These are phyloP conservation scores for Alligator sinensis DNA, from an alignment of 2,113 vertebrate species.

Conservation along the genomic window DNA sequence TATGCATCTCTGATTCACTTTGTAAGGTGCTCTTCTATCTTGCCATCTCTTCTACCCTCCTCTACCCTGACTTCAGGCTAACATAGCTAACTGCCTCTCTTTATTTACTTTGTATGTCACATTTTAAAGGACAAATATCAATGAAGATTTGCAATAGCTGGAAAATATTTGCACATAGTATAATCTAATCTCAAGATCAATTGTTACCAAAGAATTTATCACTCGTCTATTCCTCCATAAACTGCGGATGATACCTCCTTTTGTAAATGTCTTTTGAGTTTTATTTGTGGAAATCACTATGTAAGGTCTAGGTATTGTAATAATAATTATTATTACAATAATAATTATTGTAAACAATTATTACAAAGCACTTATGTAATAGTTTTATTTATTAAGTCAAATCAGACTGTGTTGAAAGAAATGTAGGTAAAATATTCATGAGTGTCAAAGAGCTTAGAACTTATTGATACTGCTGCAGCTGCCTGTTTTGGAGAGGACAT, in stretches of 20 bases:
- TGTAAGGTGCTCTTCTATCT: too few relatives aligned
- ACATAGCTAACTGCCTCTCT: too few relatives aligned
- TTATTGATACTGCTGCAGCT: too few relatives aligned
- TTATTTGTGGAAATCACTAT: neutral
- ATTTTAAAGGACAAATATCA: slow-evolving; percentile 24
- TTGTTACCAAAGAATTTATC: neutral
- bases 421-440: too few relatives aligned
- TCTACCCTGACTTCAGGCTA: too few relatives aligned
- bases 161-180: neutral
- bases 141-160: neutral
- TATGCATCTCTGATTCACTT: too few relatives aligned
- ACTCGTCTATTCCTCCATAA: neutral
- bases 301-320: neutral
- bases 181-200: neutral
- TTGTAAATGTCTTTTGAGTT: neutral
- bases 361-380: neutral
- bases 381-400: neutral
- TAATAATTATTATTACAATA: neutral
- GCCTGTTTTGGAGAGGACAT: too few relatives aligned
- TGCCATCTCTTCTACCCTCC: too few relatives aligned
- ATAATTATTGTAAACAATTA: neutral
- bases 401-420: too few relatives aligned
- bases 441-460: too few relatives aligned
- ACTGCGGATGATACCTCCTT: neutral
- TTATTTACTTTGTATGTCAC: neutral